phyloP scores from a whole-genome alignment of 2,888 invertebrate species.

The Deilephila elpenor region DNA sequence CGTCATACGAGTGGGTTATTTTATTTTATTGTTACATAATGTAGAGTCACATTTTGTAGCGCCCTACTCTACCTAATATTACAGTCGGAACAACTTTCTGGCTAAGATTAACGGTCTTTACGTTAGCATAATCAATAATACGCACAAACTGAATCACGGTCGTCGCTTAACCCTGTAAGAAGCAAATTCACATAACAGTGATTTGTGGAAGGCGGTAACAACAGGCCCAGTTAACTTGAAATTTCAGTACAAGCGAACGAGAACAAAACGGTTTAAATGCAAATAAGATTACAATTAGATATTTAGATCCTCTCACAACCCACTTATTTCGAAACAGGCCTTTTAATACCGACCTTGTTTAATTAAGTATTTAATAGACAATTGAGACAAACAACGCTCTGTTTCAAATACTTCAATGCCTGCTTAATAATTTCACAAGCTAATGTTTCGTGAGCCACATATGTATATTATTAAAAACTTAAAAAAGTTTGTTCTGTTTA shows the following conservation, averaged over 20 bases:
- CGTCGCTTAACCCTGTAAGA: slow-evolving; percentile 38
- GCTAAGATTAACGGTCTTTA: not conserved
- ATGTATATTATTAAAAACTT: too few relatives aligned
- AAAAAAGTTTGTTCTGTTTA: too few relatives aligned
- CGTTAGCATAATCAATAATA: not conserved
- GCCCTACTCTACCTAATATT: too few relatives aligned
- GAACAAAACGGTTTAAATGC: slow-evolving; percentile 64
- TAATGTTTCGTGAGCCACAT: not conserved
- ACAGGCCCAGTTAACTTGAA: slow-evolving; percentile 50
- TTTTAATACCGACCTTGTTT: slow-evolving; percentile 58
- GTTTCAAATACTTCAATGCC: not conserved
- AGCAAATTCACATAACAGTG: slow-evolving; percentile 50
- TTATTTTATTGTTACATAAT: too few relatives aligned
- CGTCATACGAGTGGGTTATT: too few relatives aligned
- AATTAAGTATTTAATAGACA: slow-evolving; percentile 54
- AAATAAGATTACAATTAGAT: slow-evolving; percentile 71
- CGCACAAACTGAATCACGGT: slow-evolving; percentile 4
- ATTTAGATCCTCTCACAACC: slow-evolving; percentile 62
- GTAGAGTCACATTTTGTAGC: too few relatives aligned
- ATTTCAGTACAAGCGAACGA: slow-evolving; percentile 50
- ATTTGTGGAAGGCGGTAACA: slow-evolving; percentile 43
- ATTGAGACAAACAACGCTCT: not conserved
- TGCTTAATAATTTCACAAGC: not conserved
- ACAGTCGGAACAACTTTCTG: not conserved
- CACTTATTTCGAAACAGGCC: slow-evolving; percentile 59